These are phyloP conservation scores for Xestia sexstrigata DNA, from an alignment of 2,888 invertebrate genomes.

Conservation along the genomic window DNA sequence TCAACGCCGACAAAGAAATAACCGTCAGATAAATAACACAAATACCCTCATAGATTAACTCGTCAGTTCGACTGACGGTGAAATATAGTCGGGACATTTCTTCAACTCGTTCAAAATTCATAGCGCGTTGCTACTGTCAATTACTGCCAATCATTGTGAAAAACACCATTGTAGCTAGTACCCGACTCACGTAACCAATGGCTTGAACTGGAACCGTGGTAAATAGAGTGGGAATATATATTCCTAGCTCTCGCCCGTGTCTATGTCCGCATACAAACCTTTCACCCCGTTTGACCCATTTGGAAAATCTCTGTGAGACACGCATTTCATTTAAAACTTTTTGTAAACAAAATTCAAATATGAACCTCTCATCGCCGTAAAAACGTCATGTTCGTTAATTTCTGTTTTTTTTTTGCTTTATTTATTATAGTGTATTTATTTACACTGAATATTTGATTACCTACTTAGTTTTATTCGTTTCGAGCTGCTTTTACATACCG, in stretches of 20 bases:
- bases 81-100: slow-evolving; percentile 55
- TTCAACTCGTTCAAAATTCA: slow-evolving; percentile 59
- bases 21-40: slow-evolving; percentile 42
- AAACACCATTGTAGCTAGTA: slow-evolving; percentile 53
- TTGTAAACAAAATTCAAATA: not conserved
- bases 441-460: not conserved
- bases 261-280: not conserved
- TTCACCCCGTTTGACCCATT: not conserved
- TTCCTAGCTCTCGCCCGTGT: not conserved
- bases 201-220: slow-evolving; percentile 39
- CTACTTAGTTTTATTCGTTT: not conserved
- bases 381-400: not conserved
- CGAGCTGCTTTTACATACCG: too few relatives aligned
- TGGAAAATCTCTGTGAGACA: not conserved
- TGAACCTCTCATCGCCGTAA: not conserved
- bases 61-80: slow-evolving; percentile 49
- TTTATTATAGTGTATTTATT: not conserved
- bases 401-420: not conserved
- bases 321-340: not conserved
- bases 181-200: slow-evolving; percentile 57
- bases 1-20: slow-evolving; percentile 33
- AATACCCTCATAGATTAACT: slow-evolving; percentile 48
- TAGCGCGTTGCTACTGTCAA: slow-evolving; percentile 58
- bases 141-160: slow-evolving; percentile 69
- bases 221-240: slow-evolving; percentile 28